A percentile compares a stretch with the other conserved stretches of the same genome.
Conservation (phyloP, 1,140 invertebrate genomes). For the Saxidomus purpurata region DNA sequence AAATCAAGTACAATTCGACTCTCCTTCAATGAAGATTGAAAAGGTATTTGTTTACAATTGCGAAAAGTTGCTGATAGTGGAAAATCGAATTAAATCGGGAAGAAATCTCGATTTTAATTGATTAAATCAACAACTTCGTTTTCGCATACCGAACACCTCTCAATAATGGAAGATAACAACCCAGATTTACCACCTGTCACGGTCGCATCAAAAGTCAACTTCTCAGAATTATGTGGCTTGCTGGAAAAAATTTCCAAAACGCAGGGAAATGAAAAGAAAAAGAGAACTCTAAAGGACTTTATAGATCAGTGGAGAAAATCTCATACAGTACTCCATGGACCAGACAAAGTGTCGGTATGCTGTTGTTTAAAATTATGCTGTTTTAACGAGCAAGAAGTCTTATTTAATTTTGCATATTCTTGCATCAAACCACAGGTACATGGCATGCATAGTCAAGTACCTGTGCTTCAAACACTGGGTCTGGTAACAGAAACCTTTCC, state of each 20-base stretch:
- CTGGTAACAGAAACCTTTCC: too few species aligned
- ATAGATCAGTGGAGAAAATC: slow-evolving; percentile 87
- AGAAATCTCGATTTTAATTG: too few species aligned
- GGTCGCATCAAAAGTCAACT: slow-evolving; percentile 83
- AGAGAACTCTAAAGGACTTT: slow-evolving; percentile 87
- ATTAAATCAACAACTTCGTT: too few species aligned
- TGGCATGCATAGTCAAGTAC: too few species aligned
- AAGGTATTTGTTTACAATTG: neutral
- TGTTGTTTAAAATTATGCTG: too few species aligned
- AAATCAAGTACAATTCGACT: neutral
- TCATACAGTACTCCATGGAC: slow-evolving; percentile 83
- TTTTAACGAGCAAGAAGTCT: too few species aligned
- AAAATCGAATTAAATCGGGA: too few species aligned
- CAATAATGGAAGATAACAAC: neutral
- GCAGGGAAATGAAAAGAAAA: slow-evolving; percentile 87
- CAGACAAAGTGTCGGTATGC: neutral
- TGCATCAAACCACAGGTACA: too few species aligned
- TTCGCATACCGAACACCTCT: neutral
- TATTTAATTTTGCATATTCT: too few species aligned
- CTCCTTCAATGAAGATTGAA: neutral
- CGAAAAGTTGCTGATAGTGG: neutral
- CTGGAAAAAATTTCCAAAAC: slow-evolving; percentile 88
- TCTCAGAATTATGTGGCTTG: slow-evolving; percentile 83
- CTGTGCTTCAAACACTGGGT: too few species aligned
- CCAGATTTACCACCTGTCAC: slow-evolving; percentile 30